Evolutionary conservation across 2,113 vertebrate genomes (phyloP), one percentile per base, ranked within the genome.

Genomic region (Lutjanus erythropterus): DNA sequence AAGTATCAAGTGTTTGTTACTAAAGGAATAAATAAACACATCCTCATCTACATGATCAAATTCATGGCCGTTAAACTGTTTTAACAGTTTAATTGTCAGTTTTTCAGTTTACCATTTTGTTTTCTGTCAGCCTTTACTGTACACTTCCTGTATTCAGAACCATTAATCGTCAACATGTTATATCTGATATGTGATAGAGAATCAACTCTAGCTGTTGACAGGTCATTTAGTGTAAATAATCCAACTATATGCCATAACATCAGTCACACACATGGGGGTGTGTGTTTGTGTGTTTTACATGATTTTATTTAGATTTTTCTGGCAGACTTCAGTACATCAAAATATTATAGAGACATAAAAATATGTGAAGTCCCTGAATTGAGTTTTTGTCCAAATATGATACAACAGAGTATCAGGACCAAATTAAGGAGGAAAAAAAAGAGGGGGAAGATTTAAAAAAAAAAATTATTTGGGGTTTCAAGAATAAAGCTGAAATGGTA

Each of bases 21-120:
- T 85, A 73, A 75, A 73, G 42, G 56, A 87, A 87, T 86, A 87
- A 87, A 88, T 84, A 87, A 68, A 77, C 56, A 61, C 33, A 56
- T 71, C 46, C 61, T 73, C 41, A 79, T 55, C 31, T 27, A 35
- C 9, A 59, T 53, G 10, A 64, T 78, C 62, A 39, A 14, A 69
- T 18, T 46, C 27, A 42, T 71, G 15, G 39, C 67, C 66, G n/a
- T 33, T 59, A 41, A 46, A 73, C 73, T 52, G 47, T 68, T n/a
- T 58, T 9, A 52, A 72, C 39, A 60, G 68, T 60, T 68, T n/a
- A 23, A 25, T n/a, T 59, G 37, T 58, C 53, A 35, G 41, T 50
- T 62, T 25, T 68, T 35, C 3, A 47, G 33, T 52, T 84, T 44
- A 4, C 2, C 7, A 5, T 25, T 50, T 18, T 33, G 25, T 23